Base-by-base conservation (phyloP, 2,797 vertebrate genomes). In the Galago senegalensis region DNA sequence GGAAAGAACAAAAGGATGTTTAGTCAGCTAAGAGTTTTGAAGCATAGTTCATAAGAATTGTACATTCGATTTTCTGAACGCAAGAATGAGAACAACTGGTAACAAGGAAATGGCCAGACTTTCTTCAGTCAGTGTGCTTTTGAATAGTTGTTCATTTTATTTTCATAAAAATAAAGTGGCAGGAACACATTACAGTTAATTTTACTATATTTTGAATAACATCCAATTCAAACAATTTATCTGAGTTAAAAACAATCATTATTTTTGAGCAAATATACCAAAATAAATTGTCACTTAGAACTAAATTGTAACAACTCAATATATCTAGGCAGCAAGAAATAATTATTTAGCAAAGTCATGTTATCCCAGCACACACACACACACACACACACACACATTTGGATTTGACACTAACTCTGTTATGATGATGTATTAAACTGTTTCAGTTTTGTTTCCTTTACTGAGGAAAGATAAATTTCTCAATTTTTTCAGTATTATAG, bases 401-500 rank as follows among this genome's bases (percentile, higher is more conserved):
- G 49, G 6, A 40, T 88, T 37, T 53, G 56, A 53, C 69, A 29
- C 7, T 34, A 49, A 77, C n/a, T 46, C 20, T 18, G 14, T 20
- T 82, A 31, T 58, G 46, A 73, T 12, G 63, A 77, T 65, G 18
- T 12, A 63, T 88, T 81, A 75, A 93, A 79, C 34, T 70, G 63
- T 93, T 61, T 31, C 23, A 89, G 61, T 46, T 89, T 75, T 69
- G 16, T 77, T 69, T 25, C n/a, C 63, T 80, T 93, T 91, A 53
- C 5, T 53, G 23, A 53, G n/a, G 12, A 89, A 96, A 93, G 90
- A 67, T 61, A 31, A 76, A 43, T 73, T 82, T 93, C 17, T 75
- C 20, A 37, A 23, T 87, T 95, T 94, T 94, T 95, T 95, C 65
- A 92, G 27, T 43, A 94, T 31, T 90, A 58, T 70, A 95, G 31